These are phyloP conservation scores for Aphelinus certus DNA, from an alignment of 1,140 invertebrate species.

Conservation along the genomic window DNA sequence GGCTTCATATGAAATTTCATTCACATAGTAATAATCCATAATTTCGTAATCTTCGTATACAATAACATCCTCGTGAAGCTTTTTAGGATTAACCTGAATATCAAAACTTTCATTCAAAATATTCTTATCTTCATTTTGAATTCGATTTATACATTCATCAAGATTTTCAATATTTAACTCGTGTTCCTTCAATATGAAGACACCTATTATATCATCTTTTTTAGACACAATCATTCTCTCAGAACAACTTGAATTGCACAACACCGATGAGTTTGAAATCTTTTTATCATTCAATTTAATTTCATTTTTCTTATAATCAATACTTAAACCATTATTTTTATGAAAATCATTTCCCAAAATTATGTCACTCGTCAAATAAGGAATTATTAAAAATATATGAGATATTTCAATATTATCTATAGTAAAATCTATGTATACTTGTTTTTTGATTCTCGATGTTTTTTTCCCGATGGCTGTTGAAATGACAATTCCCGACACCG, in stretches of 20 bases:
- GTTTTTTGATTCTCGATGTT: slow-evolving; percentile 39
- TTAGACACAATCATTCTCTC: too few relatives aligned
- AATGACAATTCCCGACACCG: slow-evolving; percentile 35
- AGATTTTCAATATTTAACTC: too few relatives aligned
- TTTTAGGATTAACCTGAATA: too few relatives aligned
- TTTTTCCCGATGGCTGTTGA: slow-evolving; percentile 38
- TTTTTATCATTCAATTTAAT: neutral
- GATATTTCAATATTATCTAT: slow-evolving; percentile 9
- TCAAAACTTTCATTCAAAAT: too few relatives aligned
- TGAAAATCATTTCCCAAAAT: slow-evolving; percentile 45
- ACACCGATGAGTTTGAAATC: neutral
- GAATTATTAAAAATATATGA: slow-evolving; percentile 33
- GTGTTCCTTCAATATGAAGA: too few relatives aligned
- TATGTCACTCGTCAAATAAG: slow-evolving; percentile 29
- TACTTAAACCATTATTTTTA: slow-evolving; percentile 11
- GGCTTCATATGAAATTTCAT: too few relatives aligned
- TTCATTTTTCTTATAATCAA: slow-evolving; percentile 31
- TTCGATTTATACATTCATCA: neutral
- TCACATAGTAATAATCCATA: too few relatives aligned
- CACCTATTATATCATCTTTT: too few relatives aligned
- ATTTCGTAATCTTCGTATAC: too few relatives aligned
- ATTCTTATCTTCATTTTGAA: too few relatives aligned
- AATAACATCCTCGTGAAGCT: too few relatives aligned
- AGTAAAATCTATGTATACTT: slow-evolving; percentile 26
- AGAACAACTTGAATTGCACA: too few relatives aligned